Conservation (phyloP, 2,797 vertebrate genomes). For the Microcaecilia unicolor region DNA sequence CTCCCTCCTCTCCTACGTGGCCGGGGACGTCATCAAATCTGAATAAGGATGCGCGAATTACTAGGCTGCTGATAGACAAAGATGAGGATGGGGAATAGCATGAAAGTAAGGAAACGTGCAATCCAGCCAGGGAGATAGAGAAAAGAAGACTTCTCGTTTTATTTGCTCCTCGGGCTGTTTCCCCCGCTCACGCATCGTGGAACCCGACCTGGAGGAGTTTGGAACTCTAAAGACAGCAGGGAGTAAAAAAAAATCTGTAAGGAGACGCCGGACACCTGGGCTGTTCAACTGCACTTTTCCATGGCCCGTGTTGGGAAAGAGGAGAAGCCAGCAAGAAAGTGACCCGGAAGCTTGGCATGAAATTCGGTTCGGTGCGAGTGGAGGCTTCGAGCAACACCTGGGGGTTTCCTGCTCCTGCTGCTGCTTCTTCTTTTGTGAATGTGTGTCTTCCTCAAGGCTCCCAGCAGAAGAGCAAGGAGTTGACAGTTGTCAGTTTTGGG, state of each 20-base stretch:
- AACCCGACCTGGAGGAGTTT: too few species aligned
- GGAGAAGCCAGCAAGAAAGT: constrained; percentile 1
- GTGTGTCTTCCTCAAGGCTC: constrained; percentile 6
- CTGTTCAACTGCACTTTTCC: background rate
- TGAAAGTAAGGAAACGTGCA: constrained; percentile 62
- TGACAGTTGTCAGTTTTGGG: constrained; percentile 1
- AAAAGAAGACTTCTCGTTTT: too few species aligned
- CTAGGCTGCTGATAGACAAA: constrained; percentile 74
- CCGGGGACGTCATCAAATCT: constrained; percentile 77
- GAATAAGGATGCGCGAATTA: constrained; percentile 85
- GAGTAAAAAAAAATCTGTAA: too few species aligned
- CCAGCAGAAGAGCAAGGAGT: constrained; percentile 17
- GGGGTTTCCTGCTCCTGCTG: background rate
- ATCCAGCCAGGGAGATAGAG: constrained; percentile 27
- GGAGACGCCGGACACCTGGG: too few species aligned
- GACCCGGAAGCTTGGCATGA: background rate
- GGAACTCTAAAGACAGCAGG: too few species aligned
- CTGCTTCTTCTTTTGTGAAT: too few species aligned
- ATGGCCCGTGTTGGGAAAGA: background rate
- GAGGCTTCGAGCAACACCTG: background rate
- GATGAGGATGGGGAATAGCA: constrained; percentile 76
- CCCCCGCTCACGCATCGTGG: too few species aligned
- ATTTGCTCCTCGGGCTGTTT: too few species aligned
- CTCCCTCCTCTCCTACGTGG: constrained; percentile 53
- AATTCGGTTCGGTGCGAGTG: background rate